Conservation (phyloP, 2,113 vertebrate species). For the Rafetus swinhoei region DNA sequence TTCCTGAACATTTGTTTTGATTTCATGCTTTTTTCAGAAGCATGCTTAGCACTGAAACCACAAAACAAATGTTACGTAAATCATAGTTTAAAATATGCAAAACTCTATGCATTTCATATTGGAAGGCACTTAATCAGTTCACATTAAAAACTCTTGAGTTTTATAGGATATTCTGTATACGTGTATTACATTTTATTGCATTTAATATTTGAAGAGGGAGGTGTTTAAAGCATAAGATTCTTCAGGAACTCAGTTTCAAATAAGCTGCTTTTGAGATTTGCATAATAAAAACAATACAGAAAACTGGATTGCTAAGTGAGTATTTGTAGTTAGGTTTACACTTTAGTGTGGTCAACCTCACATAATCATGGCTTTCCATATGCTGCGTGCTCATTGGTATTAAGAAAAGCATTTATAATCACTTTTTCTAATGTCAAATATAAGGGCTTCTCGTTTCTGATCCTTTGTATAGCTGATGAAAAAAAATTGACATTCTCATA, state of each 20-base stretch:
- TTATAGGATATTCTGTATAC: neutral
- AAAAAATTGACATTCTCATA: neutral
- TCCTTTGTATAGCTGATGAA: neutral
- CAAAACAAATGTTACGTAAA: neutral
- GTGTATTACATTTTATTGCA: neutral
- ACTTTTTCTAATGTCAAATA: neutral
- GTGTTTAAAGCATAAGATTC: neutral
- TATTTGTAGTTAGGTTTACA: conserved; percentile 11
- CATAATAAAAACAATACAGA: neutral
- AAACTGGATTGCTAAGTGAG: neutral
- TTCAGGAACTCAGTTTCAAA: neutral
- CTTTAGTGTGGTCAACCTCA: neutral
- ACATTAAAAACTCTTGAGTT: neutral
- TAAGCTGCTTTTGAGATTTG: neutral
- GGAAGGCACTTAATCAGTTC: neutral
- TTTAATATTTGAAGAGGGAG: neutral
- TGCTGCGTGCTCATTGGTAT: neutral
- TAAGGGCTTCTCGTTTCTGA: neutral
- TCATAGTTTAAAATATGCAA: neutral
- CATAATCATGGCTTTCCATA: neutral
- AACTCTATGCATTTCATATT: neutral
- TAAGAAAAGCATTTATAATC: neutral
- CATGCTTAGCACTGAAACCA: neutral
- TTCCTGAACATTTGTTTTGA: neutral
- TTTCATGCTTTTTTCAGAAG: neutral